Conservation (phyloP, 1,140 invertebrate species). For the Apolygus lucorum region DNA sequence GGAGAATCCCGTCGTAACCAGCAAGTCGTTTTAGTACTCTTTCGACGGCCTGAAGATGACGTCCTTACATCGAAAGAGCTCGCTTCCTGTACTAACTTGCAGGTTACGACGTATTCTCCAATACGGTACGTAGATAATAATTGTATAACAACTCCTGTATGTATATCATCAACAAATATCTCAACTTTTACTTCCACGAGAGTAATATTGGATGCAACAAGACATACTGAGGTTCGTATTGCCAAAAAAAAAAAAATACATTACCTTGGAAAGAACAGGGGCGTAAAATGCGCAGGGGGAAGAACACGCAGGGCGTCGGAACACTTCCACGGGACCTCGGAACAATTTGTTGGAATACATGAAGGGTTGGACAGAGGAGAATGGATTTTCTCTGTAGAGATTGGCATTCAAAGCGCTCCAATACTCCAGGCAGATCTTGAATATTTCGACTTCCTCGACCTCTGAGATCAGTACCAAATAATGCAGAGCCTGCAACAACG, state of each 20-base stretch:
- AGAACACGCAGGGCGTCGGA: conserved; percentile 15
- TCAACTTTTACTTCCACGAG: no score
- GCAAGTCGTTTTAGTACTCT: no score
- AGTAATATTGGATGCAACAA: background rate
- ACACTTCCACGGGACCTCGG: background rate
- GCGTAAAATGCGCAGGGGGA: conserved; percentile 55
- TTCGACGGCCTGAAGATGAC: no score
- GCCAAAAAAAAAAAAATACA: no score
- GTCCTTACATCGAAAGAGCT: no score
- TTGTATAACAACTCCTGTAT: no score
- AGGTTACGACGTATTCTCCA: no score
- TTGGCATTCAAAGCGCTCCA: conserved; percentile 92
- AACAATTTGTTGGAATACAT: conserved; percentile 35
- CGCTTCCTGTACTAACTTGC: no score
- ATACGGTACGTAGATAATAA: no score
- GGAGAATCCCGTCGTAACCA: no score
- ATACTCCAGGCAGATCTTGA: conserved; percentile 99
- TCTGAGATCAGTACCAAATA: conserved; percentile 96
- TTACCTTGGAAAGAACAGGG: conserved; percentile 70
- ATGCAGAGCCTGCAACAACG: conserved; percentile 65
- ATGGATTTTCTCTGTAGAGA: conserved; percentile 54
- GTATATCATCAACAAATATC: no score
- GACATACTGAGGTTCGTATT: conserved; percentile 18
- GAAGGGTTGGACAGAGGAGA: background rate
- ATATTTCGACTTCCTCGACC: conserved; percentile 98